Base-by-base conservation (phyloP, 2,797 vertebrate species). In the Setipinna tenuifilis region DNA sequence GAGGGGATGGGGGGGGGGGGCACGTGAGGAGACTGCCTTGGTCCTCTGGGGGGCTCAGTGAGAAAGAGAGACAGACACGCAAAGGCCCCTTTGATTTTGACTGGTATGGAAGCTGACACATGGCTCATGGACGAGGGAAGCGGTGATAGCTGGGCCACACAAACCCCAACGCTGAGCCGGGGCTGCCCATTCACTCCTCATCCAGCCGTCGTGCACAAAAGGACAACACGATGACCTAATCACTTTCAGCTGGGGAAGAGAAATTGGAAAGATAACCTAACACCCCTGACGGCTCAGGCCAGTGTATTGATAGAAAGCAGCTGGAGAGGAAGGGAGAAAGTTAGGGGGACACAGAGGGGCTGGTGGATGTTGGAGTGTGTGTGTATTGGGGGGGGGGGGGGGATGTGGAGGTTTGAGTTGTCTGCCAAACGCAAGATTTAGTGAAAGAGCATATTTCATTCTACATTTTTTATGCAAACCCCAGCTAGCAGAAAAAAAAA, bases 161-260 rank as follows among this genome's bases (percentile, higher is more conserved):
- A 62, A 75, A 41, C 87, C 84, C 68, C 84, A 86, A 87, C 84
- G 87, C 88, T 41, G 44, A 41, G 58, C 68, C 41, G 19, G 61
- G 81, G 82, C 83, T n/a, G 48, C 16, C 59, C 46, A 10, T 84
- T 90, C 84, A 83, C 87, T 88, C 88, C 81, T 87, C 81, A 83
- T 86, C 87, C 50, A 21, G 71, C 31, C 0, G 2, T 82, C 84
- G 86, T 81, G 81, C 84, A 87, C 71, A 87, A 91, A 87, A 91
- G 88, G 83, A 90, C 91, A 86, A 87, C 86, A 59, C 35, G 28
- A 88, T 90, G 92, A 91, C 86, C 87, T 91, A 89, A 93, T 93
- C 87, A 83, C 82, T 91, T 85, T 92, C 86, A 91, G 90, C 88
- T 90, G 87, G 85, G 84, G 50, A 14, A 86, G 86, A 90, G 87